Evolutionary conservation across 2,797 vertebrate species (phyloP), one percentile per base, ranked within the genome.

Genomic region (Spinus pinus): DNA sequence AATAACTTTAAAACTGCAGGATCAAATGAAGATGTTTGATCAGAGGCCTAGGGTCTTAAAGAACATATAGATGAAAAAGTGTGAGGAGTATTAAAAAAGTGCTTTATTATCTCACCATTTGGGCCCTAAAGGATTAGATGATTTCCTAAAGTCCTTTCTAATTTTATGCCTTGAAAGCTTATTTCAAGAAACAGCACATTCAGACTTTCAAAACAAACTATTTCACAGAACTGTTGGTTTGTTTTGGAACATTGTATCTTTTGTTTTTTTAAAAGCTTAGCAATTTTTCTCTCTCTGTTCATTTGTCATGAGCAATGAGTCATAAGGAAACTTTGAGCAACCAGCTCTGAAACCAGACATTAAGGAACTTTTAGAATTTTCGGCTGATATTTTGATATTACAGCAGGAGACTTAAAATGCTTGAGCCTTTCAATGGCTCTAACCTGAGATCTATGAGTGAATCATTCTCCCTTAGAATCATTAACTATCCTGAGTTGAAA

Each of bases 401-500:
- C 6, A n/a, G 5, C 2, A 20, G 70, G 54, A 75, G 7, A 30
- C 25, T 41, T 39, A 58, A 82, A 86, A 51, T 27, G 7, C 10
- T 28, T 37, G 37, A 49, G 6, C 24, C 50, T 50, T 71, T 50
- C 37, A 39, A 30, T 23, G 10, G 7, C 10, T 64, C 30, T 39
- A 39, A 70, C 13, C 23, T 0, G 0, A 64, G 7, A 57, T 39
- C 17, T 50, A 4, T 13, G 39, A n/a, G 2, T 8, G 2, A 64
- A 14, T 25, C 0, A 22, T 50, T 75, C 14, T 28, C 31, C 44
- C 24, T 37, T 25, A 50, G 17, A 50, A 33, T 62, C 7, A 22
- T 33, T 50, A 56, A 49, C 44, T 77, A 50, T 64, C 10, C 17
- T 39, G 37, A 46, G 24, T 8, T 18, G 3, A 5, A 77, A 33